Base-by-base conservation (phyloP, 2,797 vertebrate species). In the Scyliorhinus canicula region DNA sequence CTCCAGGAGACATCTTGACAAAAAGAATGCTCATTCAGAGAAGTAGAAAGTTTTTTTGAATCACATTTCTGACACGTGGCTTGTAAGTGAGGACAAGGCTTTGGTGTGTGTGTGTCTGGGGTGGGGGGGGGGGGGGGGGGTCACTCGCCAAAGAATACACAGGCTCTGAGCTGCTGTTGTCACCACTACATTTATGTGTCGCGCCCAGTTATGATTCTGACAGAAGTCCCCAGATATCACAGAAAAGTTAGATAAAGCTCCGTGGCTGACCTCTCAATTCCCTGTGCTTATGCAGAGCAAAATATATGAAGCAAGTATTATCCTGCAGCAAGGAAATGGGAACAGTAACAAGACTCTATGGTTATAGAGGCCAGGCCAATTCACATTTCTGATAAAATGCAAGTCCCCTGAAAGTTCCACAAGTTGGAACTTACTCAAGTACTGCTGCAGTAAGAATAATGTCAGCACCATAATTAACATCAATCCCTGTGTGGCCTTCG, bases 211-310 rank as follows among this genome's bases (percentile, higher is more conserved):
- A 77, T n/a, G 71, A n/a, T 40, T 77, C 71, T 77, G 35, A 19
- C 12, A 4, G 31, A 40, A 3, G 11, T 77, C 71, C 35, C 35
- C 11, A n/a, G 71, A 95, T 1, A 0, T 74, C 95, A 96, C 96
- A 96, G 96, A 96, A 96, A 95, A 95, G 95, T 94, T 63, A 71
- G 95, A 95, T 96, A 1, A 82, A 95, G 86, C 95, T 96, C 96
- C 95, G 2, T 24, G 74, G 86, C 95, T 95, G 71, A 91, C 96
- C 95, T 0, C 52, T 19, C 14, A 95, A 26, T 95, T 95, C 31
- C 28, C 71, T 95, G 74, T 0, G 0, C 26, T 93, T 5, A 95
- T 95, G 95, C 21, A 44, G 95, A 93, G 95, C 95, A 95, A 95
- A 79, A 95, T 95, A 90, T 65, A 26, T 95, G 95, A 74, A 95